Evolutionary conservation across 2,113 vertebrate genomes (phyloP), one percentile per base, ranked within the genome.

Genomic region (Hippocampus comes): DNA sequence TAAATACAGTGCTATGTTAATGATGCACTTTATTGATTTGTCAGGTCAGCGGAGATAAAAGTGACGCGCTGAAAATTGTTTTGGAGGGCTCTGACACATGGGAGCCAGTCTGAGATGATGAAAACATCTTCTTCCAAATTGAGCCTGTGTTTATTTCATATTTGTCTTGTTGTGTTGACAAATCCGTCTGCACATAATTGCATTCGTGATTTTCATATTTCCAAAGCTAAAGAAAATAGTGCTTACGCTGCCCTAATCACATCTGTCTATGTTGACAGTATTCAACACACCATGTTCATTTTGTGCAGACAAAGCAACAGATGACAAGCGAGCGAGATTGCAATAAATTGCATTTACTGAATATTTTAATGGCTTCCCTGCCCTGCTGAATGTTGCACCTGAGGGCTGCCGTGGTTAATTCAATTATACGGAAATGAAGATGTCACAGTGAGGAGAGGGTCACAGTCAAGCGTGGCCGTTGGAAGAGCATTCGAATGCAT

Each of bases 401-500:
- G 30, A 63, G 34, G 27, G 30, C 34, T 18, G 9, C 18, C 5
- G 60, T 21, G 34, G 34, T 63, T 70, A n/a, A 49, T 73, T 51
- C 53, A 30, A 71, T 67, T 70, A 42, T 21, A 78, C 21, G 30
- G 27, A 72, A 68, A 61, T 68, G 57, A 11, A 57, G 61, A 49
- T 74, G 75, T 61, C 23, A 38, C 61, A 3, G 34, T 55, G 15
- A 27, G 72, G 18, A 56, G 55, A 42, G 42, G 4, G 63, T n/a
- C 64, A 55, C 30, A 73, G 43, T 0, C 10, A 63, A 61, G 67
- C 65, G 49, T 74, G 57, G 67, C 71, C 61, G 72, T 41, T 63
- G 66, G 51, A 46, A 76, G 69, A 66, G 72, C 30, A 21, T 67
- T 76, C 73, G 76, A 75, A 78, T 82, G 76, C 86, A 89, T 84